Evolutionary conservation across 2,797 vertebrate species (phyloP), one percentile per base, ranked within the genome.

Genomic region (Tadarida brasiliensis): DNA sequence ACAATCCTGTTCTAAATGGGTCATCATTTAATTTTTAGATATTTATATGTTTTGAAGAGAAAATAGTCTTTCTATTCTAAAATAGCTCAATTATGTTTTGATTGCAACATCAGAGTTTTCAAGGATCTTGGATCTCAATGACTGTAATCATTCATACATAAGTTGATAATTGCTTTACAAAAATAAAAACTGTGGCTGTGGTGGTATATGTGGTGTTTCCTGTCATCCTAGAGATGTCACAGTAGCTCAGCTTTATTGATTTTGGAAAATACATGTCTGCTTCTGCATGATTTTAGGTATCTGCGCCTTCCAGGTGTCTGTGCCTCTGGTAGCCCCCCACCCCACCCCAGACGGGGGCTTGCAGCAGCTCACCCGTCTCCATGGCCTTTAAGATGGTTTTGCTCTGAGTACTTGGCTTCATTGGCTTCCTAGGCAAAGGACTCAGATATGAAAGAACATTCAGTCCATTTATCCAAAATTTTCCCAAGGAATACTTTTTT

Each of bases 31-130:
- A 94, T 97, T 96, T 97, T 96, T 94, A 95, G 90, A 94, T 90
- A 97, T 97, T 97, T 97, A 5, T 77, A 82, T 95, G 26, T 97
- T 95, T 92, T 83, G 49, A 92, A 93, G 96, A 94, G 59, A 82
- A 96, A 97, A 95, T 96, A 94, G 96, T 93, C 44, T 97, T 94
- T 94, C 91, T 98, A 56, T 81, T 96, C 94, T 89, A 91, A 90
- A 98, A 97, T 97, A 98, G 92, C 89, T 95, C 94, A 56, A 47
- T 98, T 98, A 97, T 87, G 70, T 92, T 98, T 98, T 96, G 96
- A 51, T 96, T 98, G 92, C 95, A 98, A 90, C 85, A 82, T 90
- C 61, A 91, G 88, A 90, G 85, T 97, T 98, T 97, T 96, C 90
- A 87, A 94, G 90, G 76, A 90, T 57, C 84, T 98, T 97, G 90